Evolutionary conservation across 2,888 invertebrate genomes (phyloP).

Genomic region (Synanthedon vespiformis): DNA sequence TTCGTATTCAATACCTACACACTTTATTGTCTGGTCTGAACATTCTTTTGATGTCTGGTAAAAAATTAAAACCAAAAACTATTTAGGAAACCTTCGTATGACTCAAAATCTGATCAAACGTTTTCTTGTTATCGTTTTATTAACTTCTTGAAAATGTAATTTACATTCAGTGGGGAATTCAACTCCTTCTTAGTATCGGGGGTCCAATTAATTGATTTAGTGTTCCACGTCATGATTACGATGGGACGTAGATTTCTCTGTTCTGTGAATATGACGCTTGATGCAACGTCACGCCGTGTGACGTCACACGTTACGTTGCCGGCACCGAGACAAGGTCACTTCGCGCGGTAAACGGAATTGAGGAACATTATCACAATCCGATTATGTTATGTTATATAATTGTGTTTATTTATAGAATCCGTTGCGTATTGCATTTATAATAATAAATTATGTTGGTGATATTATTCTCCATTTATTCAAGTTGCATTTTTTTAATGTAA

Average conservation of each 20-base stretch:
- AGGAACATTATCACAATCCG: constrained; percentile 27
- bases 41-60: neutral
- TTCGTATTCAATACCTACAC: no score
- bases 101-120: neutral
- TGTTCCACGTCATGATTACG: neutral
- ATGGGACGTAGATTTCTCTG: neutral
- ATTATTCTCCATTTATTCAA: no score
- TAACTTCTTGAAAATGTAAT: neutral
- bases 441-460: no score
- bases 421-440: neutral
- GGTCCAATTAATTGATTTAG: neutral
- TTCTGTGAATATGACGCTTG: constrained; percentile 13
- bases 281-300: constrained; percentile 12
- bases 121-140: neutral
- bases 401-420: constrained; percentile 9
- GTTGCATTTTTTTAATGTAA: no score
- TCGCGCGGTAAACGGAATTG: constrained; percentile 23
- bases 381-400: constrained; percentile 33
- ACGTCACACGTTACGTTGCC: constrained; percentile 11
- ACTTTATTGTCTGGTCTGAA: neutral
- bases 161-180: neutral
- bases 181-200: neutral
- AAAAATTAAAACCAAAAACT: no score
- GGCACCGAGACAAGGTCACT: constrained; percentile 28
- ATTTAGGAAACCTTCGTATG: neutral